These are phyloP conservation scores for Acronicta leporina DNA, from an alignment of 2,888 invertebrate species.

Conservation along the genomic window DNA sequence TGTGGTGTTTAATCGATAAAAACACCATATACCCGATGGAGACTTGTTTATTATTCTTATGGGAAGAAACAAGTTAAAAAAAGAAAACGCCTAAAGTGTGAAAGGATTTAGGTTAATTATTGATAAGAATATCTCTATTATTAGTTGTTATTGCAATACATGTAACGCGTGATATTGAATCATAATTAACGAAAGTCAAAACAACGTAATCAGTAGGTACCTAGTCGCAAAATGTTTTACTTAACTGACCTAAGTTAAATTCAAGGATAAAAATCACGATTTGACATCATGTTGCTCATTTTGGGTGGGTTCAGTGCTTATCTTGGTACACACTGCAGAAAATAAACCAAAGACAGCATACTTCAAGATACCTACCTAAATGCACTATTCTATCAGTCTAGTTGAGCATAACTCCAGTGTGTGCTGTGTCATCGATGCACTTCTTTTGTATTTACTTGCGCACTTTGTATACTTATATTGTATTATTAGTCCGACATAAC, in stretches of 20 bases:
- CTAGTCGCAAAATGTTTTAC: conserved; percentile 8
- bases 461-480: too few species aligned
- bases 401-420: too few species aligned
- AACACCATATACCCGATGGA: too few species aligned
- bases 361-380: too few species aligned
- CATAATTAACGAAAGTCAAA: conserved; percentile 13
- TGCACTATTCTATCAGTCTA: too few species aligned
- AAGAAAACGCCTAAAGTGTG: background rate
- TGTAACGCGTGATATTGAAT: conserved; percentile 14
- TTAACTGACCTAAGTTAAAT: conserved; percentile 45
- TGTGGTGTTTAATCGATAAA: too few species aligned
- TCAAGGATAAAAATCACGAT: conserved; percentile 29
- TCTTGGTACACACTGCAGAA: background rate
- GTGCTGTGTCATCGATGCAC: too few species aligned
- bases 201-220: conserved; percentile 34
- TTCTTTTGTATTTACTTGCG: too few species aligned
- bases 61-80: too few species aligned
- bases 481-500: too few species aligned
- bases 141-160: background rate
- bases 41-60: too few species aligned
- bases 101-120: background rate
- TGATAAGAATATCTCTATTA: background rate
- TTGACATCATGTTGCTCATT: conserved; percentile 1
- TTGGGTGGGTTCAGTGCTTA: conserved; percentile 11
- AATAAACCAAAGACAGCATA: too few species aligned